Evolutionary conservation across 1,140 invertebrate species (phyloP), one percentile per base, ranked within the genome.

Genomic region (Holotrichia oblita): DNA sequence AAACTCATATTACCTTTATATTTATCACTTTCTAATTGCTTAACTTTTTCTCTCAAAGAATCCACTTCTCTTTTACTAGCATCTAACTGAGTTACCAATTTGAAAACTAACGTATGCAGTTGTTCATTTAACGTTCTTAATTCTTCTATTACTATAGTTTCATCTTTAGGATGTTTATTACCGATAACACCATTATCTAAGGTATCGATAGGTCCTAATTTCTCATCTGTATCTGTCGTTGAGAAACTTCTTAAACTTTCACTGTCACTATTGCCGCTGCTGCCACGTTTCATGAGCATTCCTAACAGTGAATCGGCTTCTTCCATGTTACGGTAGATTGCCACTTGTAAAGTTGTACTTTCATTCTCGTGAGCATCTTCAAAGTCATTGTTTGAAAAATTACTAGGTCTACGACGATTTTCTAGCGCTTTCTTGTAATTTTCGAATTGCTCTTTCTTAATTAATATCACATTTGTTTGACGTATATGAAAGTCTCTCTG

Each of bases 401-500:
- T 75, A 89, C 86, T 84, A 89, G 73, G 86, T 84, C 72, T 80
- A 82, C 75, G 40, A 81, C 89, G 87, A 79, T 86, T 89, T 79
- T 91, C 90, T 79, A 91, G 84, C 0, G 88, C 88, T 78, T 88
- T 89, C 84, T 90, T 91, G 22, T 90, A 89, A 80, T 90, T 87
- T 76, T 89, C 88, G 81, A 89, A 90, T 78, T 89, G 89, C 80
- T 89, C 90, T 84, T 90, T 90, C 82, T 91, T 91, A 80, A 79
- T 85, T 83, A 86, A 86, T 9, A 89, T 87, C 7, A 90, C 82
- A 76, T 89, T 87, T 79, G 88, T 89, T 86, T 92, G 91, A 85
- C 90, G 89, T 34, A 88, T 87, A 79, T 92, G 91, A 82, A 91
- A 92, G 81, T 90, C 90, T 44, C 89, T 87, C 84, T 93, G 92